Conservation (phyloP, 2,888 invertebrate genomes). For the Iphiclides podalirius region DNA sequence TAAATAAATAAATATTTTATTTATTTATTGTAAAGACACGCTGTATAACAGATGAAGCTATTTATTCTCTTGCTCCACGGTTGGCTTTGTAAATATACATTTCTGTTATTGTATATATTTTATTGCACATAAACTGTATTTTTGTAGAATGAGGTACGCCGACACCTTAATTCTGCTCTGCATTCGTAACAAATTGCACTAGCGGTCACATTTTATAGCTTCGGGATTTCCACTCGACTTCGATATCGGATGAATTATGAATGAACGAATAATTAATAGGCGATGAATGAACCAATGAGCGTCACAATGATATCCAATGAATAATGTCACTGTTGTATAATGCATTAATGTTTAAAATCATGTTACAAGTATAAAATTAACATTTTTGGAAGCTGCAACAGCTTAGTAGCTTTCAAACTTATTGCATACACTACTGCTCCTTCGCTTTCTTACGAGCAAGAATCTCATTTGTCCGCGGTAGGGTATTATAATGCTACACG, state of each 20-base stretch:
- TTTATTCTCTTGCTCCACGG: no score
- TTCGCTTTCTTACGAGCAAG: no score
- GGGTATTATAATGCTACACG: no score
- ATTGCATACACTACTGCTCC: no score
- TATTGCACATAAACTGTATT: not conserved
- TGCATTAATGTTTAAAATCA: not conserved
- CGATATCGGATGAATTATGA: slow-evolving; percentile 28
- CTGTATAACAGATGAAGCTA: no score
- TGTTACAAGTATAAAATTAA: no score
- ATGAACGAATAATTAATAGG: slow-evolving; percentile 24
- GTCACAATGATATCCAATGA: slow-evolving; percentile 18
- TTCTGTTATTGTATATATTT: not conserved
- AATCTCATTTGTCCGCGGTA: no score
- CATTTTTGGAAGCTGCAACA: no score
- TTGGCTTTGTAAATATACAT: no score
- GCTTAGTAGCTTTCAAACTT: no score
- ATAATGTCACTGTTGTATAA: slow-evolving; percentile 7
- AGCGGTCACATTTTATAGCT: slow-evolving; percentile 15
- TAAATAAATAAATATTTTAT: no score
- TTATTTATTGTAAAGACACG: no score
- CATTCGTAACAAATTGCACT: slow-evolving; percentile 28
- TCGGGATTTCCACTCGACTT: slow-evolving; percentile 18
- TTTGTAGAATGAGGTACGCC: slow-evolving; percentile 2
- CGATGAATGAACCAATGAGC: slow-evolving; percentile 24
- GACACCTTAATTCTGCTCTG: slow-evolving; percentile 12